Evolutionary conservation across 2,113 vertebrate species (phyloP), one percentile per base, ranked within the genome.

Genomic region (Barbus barbus): DNA sequence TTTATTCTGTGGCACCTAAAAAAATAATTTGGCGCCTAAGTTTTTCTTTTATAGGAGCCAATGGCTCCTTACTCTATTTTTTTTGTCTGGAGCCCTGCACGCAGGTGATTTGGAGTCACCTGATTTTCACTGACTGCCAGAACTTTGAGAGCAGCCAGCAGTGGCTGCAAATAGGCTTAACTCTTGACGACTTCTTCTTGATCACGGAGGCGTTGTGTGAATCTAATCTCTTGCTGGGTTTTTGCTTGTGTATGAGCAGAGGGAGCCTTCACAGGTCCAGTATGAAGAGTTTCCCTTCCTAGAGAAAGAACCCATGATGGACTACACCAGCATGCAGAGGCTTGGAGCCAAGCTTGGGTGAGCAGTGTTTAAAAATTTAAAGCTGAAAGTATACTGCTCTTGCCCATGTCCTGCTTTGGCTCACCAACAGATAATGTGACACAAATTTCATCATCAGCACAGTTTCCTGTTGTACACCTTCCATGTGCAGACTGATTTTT

Each of bases 281-380:
- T 91, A 97, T 16, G 98, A 99, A 86, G 98, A 99, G 76, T 97
- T 98, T 78, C 95, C 96, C 1, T 92, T 96, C 71, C 87, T 98
- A 88, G 97, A 98, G 85, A 97, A 91, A 0, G 96, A 98, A 20
- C 91, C 95, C 0, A 65, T 96, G 88, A 92, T 96, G 95, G 97
- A 99, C 91, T 97, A 94, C 92, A 97, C 88, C 91, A 96, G 95
- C 65, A 96, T 98, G 95, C 97, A 99, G 92, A 93, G 97, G 33
- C 96, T 99, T 3, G 97, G 96, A 9, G 96, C 98, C 78, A 99
- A 98, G 72, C 92, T 99, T 22, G 96, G 97, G 97, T 99, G 92
- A 90, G 96, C 89, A 31, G 51, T 36, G 33, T 31, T 31, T n/a
- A 24, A 38, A 76, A 60, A 73, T 3, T 12, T 44, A 44, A 44